phyloP scores from a whole-genome alignment of 1,140 invertebrate species.

The Pseudomyrmex dendroicus region DNA sequence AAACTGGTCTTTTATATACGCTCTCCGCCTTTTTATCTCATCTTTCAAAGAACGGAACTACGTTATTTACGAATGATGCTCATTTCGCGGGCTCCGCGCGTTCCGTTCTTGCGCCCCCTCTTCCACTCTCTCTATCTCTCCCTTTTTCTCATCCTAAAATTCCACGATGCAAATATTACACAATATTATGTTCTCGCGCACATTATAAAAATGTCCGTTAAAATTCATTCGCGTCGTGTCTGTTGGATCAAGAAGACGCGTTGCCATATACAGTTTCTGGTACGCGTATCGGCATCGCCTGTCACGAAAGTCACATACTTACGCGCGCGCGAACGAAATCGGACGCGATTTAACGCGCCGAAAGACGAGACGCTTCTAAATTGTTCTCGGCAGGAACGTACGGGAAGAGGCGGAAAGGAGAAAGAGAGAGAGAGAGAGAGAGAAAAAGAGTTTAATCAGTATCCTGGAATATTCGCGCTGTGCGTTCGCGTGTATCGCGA shows the following conservation, averaged over 20 bases:
- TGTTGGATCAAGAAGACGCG: neutral
- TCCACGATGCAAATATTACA: neutral
- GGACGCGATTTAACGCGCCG: conserved; percentile 15
- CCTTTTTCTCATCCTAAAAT: neutral
- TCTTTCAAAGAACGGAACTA: conserved; percentile 5
- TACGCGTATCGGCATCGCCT: neutral
- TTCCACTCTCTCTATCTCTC: too few species aligned
- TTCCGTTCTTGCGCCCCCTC: neutral
- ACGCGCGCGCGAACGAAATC: conserved; percentile 24
- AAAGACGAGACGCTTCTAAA: conserved; percentile 43
- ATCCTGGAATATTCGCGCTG: conserved; percentile 39
- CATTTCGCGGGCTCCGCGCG: neutral
- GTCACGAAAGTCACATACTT: conserved; percentile 4
- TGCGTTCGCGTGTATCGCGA: conserved; percentile 22
- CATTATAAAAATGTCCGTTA: neutral
- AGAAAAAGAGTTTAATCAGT: conserved; percentile 44
- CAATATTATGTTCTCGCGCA: neutral
- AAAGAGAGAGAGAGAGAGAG: too few species aligned
- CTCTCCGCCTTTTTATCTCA: conserved; percentile 1
- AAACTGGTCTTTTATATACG: neutral
- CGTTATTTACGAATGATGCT: conserved; percentile 32
- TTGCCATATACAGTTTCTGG: neutral
- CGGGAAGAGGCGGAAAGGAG: too few species aligned
- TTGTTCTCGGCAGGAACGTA: neutral
- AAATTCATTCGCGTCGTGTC: neutral